Evolutionary conservation across 2,888 invertebrate genomes (phyloP), one percentile per base, ranked within the genome.

Genomic region (Drosophila trichaetosa): DNA sequence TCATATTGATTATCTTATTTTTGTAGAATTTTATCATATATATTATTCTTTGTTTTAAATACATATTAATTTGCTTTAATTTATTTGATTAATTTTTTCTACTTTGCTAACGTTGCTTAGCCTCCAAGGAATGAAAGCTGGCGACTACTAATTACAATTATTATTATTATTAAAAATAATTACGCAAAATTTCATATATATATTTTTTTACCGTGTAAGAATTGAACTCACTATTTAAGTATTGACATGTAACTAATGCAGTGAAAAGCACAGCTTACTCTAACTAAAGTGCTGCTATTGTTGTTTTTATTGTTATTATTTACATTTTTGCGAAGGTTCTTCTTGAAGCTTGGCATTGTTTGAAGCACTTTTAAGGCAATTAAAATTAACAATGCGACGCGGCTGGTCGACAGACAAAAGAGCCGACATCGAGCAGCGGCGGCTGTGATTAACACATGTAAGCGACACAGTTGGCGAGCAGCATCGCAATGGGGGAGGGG

Each of bases 391-490:
- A 87, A 90, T 85, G 71, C 76, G 66, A 36, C 51, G 60, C 27
- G 40, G 29, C 63, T 70, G 69, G 70, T 56, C 60, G 58, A 73
- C 66, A 71, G 75, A 91, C 77, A 88, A 89, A 77, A 77, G 88
- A 80, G 69, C 46, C 78, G 63, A n/a, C 73, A 72, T 70, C 56
- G 54, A 60, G 73, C 59, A 66, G 61, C 60, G 83, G 65, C 74
- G 89, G 73, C 91, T 89, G 91, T 88, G 88, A 88, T 88, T 90
- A 88, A 88, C 91, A 88, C 88, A 88, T 88, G 88, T 91, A 90
- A 90, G 89, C 87, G 72, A 56, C 87, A 69, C 90, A 79, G 88
- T 75, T 79, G 89, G 73, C 66, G 64, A 58, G 64, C 69, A 49
- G 27, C 38, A 56, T 8, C 38, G 27, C 38, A 13, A 27, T 21